These are phyloP conservation scores for Ceratoteleas bidentatus DNA, from an alignment of 1,140 invertebrate species.

Conservation along the genomic window DNA sequence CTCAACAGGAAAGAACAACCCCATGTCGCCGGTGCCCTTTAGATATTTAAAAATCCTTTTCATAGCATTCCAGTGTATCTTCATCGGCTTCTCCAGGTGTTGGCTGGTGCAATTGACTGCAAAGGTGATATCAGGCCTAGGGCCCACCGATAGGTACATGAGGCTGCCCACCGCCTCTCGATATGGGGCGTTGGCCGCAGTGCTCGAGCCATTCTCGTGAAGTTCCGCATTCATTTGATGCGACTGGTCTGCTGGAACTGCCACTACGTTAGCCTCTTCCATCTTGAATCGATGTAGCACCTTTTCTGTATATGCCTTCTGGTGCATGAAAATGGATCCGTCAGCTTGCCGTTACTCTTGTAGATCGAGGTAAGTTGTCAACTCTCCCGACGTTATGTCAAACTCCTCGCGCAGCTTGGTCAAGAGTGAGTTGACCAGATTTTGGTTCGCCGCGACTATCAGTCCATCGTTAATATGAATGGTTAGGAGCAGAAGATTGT, in stretches of 20 bases:
- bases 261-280: conserved; percentile 64
- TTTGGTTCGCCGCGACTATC: not conserved
- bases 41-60: conserved; percentile 73
- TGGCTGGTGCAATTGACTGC: conserved; percentile 2
- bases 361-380: conserved; percentile 47
- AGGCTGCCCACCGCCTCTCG: conserved; percentile 74
- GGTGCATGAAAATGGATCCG: too few relatives aligned
- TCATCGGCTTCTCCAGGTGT: not conserved
- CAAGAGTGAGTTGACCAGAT: not conserved
- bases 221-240: conserved; percentile 9
- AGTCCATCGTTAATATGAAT: conserved; percentile 10
- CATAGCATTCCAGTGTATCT: conserved; percentile 63
- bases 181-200: conserved; percentile 52
- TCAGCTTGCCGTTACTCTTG: too few relatives aligned
- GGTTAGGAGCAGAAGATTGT: not conserved
- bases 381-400: conserved; percentile 18
- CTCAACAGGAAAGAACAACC: conserved; percentile 17
- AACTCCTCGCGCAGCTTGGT: conserved; percentile 30
- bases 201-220: conserved; percentile 3
- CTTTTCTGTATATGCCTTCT: too few relatives aligned
- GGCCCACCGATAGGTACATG: not conserved
- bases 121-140: conserved; percentile 1
- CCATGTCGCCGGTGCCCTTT: conserved; percentile 64
- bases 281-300: conserved; percentile 60
- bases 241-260: conserved; percentile 14